These are phyloP conservation scores for Lagocephalus sceleratus DNA, from an alignment of 2,797 vertebrate species.

Conservation along the genomic window DNA sequence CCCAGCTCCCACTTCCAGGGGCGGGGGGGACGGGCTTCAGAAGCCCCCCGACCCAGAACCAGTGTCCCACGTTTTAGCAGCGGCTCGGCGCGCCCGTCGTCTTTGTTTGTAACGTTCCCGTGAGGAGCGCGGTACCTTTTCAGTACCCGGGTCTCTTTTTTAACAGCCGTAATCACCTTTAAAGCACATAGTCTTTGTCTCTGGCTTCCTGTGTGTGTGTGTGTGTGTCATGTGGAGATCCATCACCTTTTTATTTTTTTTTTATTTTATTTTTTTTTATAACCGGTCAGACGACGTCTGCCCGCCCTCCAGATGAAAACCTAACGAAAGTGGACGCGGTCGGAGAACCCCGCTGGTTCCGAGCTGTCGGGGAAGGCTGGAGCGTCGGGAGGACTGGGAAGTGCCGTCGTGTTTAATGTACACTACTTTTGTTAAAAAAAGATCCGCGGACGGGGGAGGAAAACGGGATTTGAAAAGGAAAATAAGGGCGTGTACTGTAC, in stretches of 20 bases:
- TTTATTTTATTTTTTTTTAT: slow-evolving; percentile 11
- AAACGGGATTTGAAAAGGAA: slow-evolving; percentile 51
- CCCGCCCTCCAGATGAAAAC: slow-evolving; percentile 44
- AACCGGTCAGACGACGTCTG: slow-evolving; percentile 28
- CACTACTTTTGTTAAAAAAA: slow-evolving; percentile 59
- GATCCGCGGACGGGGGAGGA: slow-evolving; percentile 11
- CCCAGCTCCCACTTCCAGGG: slow-evolving; percentile 24
- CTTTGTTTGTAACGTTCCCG: slow-evolving; percentile 24
- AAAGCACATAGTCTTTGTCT: slow-evolving; percentile 67
- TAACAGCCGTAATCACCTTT: slow-evolving; percentile 55
- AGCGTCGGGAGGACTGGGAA: slow-evolving; percentile 17
- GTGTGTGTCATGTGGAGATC: slow-evolving; percentile 56
- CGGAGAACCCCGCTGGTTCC: slow-evolving; percentile 18
- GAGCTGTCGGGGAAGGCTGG: slow-evolving; percentile 12
- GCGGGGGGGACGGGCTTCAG: slow-evolving; percentile 53
- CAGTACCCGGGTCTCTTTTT: slow-evolving; percentile 58
- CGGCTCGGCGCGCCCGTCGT: slow-evolving; percentile 42
- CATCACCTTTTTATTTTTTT: slow-evolving; percentile 33
- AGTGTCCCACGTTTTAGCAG: slow-evolving; percentile 60
- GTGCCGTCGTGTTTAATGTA: slow-evolving; percentile 58
- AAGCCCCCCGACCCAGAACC: slow-evolving; percentile 62
- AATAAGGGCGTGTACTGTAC: slow-evolving; percentile 77
- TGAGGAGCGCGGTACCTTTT: slow-evolving; percentile 64
- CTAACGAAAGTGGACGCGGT: slow-evolving; percentile 4
- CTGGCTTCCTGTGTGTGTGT: slow-evolving; percentile 61